Percentiles rank a stretch among this genome's conserved stretches.
phyloP scores from a whole-genome alignment of 2,888 invertebrate genomes.

The Apoda limacodes region DNA sequence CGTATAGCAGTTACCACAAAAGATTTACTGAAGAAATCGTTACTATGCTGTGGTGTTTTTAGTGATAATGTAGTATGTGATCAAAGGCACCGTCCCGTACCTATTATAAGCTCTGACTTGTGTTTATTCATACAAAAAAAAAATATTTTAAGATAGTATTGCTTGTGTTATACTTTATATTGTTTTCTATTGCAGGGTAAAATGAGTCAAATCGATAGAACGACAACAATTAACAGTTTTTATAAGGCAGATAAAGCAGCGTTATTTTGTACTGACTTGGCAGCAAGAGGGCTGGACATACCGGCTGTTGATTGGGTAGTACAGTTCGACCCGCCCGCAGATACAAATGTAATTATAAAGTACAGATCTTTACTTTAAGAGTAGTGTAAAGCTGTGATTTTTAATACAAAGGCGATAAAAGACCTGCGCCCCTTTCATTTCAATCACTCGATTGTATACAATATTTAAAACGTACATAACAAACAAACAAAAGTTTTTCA shows the following conservation, averaged over 20 bases:
- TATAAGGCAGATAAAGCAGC: conserved; percentile 92
- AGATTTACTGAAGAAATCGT: too few species aligned
- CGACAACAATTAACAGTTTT: conserved; percentile 94
- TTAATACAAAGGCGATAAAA: too few species aligned
- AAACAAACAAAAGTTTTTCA: too few species aligned
- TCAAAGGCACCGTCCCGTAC: not conserved
- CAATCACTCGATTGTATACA: too few species aligned
- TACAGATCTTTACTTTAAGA: not conserved
- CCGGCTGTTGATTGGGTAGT: conserved; percentile 99
- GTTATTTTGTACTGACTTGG: conserved; percentile 97
- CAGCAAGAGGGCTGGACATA: conserved; percentile 96
- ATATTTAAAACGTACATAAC: too few species aligned
- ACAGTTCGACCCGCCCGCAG: conserved; percentile 99
- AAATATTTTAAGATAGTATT: conserved; percentile 3
- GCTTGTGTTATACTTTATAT: conserved; percentile 1
- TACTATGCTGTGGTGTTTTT: too few species aligned
- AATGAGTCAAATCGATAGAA: conserved; percentile 96
- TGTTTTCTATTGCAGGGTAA: conserved; percentile 81
- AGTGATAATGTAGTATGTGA: too few species aligned
- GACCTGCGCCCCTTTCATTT: too few species aligned
- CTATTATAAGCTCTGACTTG: not conserved
- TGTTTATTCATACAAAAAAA: conserved; percentile 4
- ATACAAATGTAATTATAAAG: conserved; percentile 82
- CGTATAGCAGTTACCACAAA: too few species aligned
- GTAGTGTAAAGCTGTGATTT: too few species aligned